Evolutionary conservation across 30 jellyfish, hydroid and myxozoan species (phyloP), one percentile per base, ranked within the genome.

Genomic region (Turritopsis dohrnii): DNA sequence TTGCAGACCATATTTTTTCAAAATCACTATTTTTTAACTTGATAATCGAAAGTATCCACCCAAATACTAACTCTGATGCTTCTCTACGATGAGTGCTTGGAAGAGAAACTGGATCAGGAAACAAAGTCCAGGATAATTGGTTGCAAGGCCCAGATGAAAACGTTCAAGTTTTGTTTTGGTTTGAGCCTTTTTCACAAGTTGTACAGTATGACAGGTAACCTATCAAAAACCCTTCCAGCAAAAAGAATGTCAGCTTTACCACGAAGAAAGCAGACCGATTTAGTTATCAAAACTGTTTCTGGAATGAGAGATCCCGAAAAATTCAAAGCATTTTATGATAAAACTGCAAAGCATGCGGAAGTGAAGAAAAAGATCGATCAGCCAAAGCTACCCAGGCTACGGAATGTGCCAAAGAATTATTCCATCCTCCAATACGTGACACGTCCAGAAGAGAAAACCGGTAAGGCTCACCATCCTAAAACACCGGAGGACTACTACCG

Each of bases 121-220:
- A 52, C 77, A 54, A 75, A 85, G 53, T 52, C 92, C 30, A 85
- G 92, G 77, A 30, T 77, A 21, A 52, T 85, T 85, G 90, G 92
- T n/a, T 85, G 92, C 88, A 29, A 85, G 28, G 84, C 30, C 22
- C 82, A 85, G 53, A 27, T 79, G 92, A 8, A 85, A 77, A 85
- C 27, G 84, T 79, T 79, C 75, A 26, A 28, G 23, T 54, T 85
- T 25, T 85, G 28, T 54, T 85, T 85, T 79, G 84, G 84, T 22
- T 81, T 84, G 13, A 24, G 28, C 21, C 23, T 84, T 20, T 77
- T 86, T 71, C 71, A 84, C 79, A 84, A 79, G 81, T 66, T 84
- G 75, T 84, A 29, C 52, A 21, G 76, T 65, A 28, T 73, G 29
- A 84, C 90, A n/a, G 90, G 75, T 87, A 84, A 84, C 66, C 82